Base-by-base conservation (phyloP, 2,888 invertebrate genomes). In the Chrysolina oricalcia region DNA sequence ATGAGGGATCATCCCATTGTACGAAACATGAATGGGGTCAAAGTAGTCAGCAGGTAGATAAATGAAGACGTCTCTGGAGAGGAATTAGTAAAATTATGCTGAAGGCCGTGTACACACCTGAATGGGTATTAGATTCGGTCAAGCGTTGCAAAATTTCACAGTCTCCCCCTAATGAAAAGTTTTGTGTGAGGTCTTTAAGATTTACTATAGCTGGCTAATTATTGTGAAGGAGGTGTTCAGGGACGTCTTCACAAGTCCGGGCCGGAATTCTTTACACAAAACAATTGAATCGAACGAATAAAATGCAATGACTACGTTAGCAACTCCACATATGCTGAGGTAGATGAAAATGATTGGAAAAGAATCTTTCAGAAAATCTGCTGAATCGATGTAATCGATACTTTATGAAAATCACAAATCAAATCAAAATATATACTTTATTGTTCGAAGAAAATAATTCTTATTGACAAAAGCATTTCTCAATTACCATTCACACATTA, bases 61-160 rank as follows among this genome's bases (percentile, higher is more conserved):
- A 70, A 63, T 73, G 70, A 70, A 76, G 56, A 73, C 66, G 65
- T 73, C 67, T 73, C 70, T 70, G 13, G 72, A 62, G 70, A 74
- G 79, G 78, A 79, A 80, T 80, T 80, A 80, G 78, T 72, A 63
- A 80, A 80, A 78, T 79, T 76, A 74, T 72, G 76, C 76, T 74
- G 72, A 74, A 76, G 72, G 76, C 66, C 70, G 74, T 75, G 68
- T 78, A 79, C 69, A 76, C 74, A 73, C 77, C 72, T 72, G 77
- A 77, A 79, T 75, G 67, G 71, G 71, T 74, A 79, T 76, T 76
- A 74, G 71, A 78, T 64, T 81, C 83, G 80, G 75, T 83, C 84
- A 83, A 86, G 84, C 87, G 87, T 86, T 85, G 85, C 86, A 82
- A 87, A 86, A 87, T 86, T 86, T 84, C 84, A 86, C 86, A 87